These are phyloP conservation scores for Catostomus latipinnis DNA, from an alignment of 2,797 vertebrate species.

Conservation along the genomic window DNA sequence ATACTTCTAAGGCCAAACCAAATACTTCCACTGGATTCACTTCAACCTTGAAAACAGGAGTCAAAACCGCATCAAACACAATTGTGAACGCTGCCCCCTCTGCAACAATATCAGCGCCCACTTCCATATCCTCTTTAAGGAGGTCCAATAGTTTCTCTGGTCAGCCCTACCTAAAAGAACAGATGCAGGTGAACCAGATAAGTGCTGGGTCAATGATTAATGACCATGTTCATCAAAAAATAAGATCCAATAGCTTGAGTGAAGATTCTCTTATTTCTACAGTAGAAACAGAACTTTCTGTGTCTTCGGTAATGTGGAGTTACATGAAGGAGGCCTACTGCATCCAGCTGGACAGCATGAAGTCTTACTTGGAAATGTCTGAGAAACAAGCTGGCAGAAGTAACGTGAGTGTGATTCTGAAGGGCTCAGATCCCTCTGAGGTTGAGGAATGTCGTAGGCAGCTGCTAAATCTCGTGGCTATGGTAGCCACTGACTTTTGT, in stretches of 20 bases:
- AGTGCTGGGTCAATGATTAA: conserved; percentile 51
- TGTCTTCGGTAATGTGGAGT: conserved; percentile 73
- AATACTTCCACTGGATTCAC: conserved; percentile 2
- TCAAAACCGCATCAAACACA: conserved; percentile 23
- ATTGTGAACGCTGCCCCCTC: conserved; percentile 19
- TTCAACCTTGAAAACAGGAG: conserved; percentile 26
- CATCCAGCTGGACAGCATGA: conserved; percentile 65
- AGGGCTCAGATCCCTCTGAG: conserved; percentile 60
- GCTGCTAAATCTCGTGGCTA: conserved; percentile 75
- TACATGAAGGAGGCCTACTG: conserved; percentile 76
- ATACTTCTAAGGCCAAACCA: conserved; percentile 37
- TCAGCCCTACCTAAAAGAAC: conserved; percentile 61
- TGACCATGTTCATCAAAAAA: conserved; percentile 36
- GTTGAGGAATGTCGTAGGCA: conserved; percentile 68
- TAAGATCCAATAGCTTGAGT: conserved; percentile 67
- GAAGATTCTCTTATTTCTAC: conserved; percentile 44
- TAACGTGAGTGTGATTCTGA: conserved; percentile 66
- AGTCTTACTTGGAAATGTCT: conserved; percentile 66
- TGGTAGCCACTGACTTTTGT: conserved; percentile 68
- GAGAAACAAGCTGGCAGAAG: conserved; percentile 49
- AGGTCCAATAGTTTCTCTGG: conserved; percentile 82
- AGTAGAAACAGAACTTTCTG: conserved; percentile 65
- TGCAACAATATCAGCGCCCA: conserved; percentile 43
- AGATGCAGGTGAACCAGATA: conserved; percentile 19
- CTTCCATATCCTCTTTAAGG: conserved; percentile 64